These are phyloP conservation scores for Catostomus latipinnis DNA, from an alignment of 2,797 vertebrate genomes.

Conservation along the genomic window DNA sequence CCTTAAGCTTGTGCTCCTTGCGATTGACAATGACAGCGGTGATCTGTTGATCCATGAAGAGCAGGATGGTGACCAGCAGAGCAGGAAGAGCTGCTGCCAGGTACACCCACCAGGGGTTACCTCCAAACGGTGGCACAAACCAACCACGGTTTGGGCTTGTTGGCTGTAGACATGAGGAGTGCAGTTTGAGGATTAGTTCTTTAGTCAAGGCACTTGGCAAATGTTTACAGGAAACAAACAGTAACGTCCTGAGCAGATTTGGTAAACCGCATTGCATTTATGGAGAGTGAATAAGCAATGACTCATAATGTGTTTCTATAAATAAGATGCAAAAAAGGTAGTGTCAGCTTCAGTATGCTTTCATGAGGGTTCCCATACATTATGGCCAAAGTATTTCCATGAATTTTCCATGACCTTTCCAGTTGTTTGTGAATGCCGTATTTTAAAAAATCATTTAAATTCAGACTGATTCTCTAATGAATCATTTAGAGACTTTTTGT, in stretches of 20 bases:
- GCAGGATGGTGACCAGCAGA: slow-evolving; percentile 93
- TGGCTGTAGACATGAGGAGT: slow-evolving; percentile 76
- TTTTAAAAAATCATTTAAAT: too few species aligned
- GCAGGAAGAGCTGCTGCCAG: slow-evolving; percentile 90
- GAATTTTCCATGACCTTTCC: too few species aligned
- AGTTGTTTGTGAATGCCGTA: too few species aligned
- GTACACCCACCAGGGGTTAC: slow-evolving; percentile 98
- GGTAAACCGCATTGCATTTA: neutral
- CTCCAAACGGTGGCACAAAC: slow-evolving; percentile 93
- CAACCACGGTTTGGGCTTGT: slow-evolving; percentile 91
- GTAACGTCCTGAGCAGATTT: neutral
- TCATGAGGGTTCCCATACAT: neutral
- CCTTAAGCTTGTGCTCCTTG: slow-evolving; percentile 98
- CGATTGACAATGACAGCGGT: slow-evolving; percentile 97
- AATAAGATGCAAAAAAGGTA: neutral
- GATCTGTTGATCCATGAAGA: slow-evolving; percentile 99
- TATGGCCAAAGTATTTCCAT: neutral
- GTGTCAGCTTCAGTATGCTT: neutral
- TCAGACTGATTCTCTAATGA: too few species aligned
- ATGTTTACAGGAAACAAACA: slow-evolving; percentile 5
- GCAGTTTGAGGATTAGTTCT: slow-evolving; percentile 10
- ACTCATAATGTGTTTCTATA: neutral
- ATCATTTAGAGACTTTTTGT: too few species aligned
- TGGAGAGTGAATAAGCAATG: neutral
- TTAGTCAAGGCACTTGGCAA: slow-evolving; percentile 12